Percentiles rank a stretch among this genome's conserved stretches.
Conservation (phyloP, 2,888 invertebrate genomes). For the Dryobota labecula region DNA sequence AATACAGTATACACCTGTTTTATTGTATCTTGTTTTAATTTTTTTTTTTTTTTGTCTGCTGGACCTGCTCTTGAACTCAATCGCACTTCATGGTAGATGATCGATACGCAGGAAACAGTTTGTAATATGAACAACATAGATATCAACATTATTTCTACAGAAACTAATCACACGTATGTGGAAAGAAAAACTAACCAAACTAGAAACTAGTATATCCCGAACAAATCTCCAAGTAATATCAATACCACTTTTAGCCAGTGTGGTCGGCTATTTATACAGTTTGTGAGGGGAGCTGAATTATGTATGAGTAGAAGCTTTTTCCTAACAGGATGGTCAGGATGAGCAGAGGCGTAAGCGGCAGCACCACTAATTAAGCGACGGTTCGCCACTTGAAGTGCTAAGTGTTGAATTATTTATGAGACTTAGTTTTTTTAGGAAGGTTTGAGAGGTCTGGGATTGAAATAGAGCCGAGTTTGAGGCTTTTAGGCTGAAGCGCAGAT, state of each 20-base stretch:
- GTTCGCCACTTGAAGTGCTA: conserved; percentile 46
- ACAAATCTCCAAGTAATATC: conserved; percentile 44
- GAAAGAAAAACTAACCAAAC: conserved; percentile 8
- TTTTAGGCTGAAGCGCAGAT: background rate
- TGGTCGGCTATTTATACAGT: conserved; percentile 54
- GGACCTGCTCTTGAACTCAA: background rate
- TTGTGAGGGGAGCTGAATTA: conserved; percentile 41
- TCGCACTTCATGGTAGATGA: background rate
- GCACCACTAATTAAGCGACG: conserved; percentile 56
- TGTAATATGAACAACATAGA: no score
- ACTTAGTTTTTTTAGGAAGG: conserved; percentile 49
- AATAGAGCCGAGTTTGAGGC: conserved; percentile 33
- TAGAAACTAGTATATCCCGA: conserved; percentile 1
- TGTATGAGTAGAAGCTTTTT: conserved; percentile 56
- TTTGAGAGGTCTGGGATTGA: conserved; percentile 33
- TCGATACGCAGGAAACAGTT: background rate
- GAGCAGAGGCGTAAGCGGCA: conserved; percentile 51
- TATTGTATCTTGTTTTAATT: no score
- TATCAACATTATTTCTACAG: background rate
- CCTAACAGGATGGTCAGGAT: conserved; percentile 56
- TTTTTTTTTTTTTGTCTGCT: background rate
- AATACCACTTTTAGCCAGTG: conserved; percentile 48
- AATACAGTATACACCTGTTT: background rate
- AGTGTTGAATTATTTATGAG: conserved; percentile 53
- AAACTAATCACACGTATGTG: background rate